Conservation (phyloP, 2,888 invertebrate species). For the Athalia cordata region DNA sequence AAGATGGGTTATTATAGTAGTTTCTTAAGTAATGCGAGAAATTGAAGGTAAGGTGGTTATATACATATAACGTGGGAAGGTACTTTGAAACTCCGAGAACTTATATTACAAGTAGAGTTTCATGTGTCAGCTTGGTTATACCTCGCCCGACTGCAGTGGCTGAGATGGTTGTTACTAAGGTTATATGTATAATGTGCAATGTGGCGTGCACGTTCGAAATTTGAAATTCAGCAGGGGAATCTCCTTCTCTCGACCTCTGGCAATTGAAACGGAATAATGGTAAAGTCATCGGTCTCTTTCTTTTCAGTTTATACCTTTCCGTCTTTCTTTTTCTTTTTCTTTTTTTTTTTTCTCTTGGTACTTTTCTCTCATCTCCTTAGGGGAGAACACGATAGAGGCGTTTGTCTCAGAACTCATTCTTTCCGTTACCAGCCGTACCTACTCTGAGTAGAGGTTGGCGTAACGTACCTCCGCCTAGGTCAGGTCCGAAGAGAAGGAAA, state of each 20-base stretch:
- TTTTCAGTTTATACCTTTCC: slow-evolving; percentile 12
- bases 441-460: neutral
- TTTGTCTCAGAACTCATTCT: slow-evolving; percentile 28
- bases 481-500: slow-evolving; percentile 9
- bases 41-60: neutral
- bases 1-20: slow-evolving; percentile 35
- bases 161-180: too few relatives aligned
- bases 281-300: slow-evolving; percentile 25
- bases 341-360: neutral
- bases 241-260: neutral
- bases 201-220: slow-evolving; percentile 3
- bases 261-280: slow-evolving; percentile 26
- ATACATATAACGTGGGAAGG: too few relatives aligned
- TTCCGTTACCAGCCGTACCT: neutral
- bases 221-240: slow-evolving; percentile 3
- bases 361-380: slow-evolving; percentile 24
- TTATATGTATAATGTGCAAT: neutral
- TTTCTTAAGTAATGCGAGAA: slow-evolving; percentile 27
- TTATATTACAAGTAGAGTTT: slow-evolving; percentile 15
- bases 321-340: neutral
- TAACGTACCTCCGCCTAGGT: slow-evolving; percentile 10
- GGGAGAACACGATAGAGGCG: slow-evolving; percentile 39
- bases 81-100: slow-evolving; percentile 23
- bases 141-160: neutral
- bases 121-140: slow-evolving; percentile 18